Conservation (phyloP, 1,140 invertebrate species). For the Lasioglossum baleicum region DNA sequence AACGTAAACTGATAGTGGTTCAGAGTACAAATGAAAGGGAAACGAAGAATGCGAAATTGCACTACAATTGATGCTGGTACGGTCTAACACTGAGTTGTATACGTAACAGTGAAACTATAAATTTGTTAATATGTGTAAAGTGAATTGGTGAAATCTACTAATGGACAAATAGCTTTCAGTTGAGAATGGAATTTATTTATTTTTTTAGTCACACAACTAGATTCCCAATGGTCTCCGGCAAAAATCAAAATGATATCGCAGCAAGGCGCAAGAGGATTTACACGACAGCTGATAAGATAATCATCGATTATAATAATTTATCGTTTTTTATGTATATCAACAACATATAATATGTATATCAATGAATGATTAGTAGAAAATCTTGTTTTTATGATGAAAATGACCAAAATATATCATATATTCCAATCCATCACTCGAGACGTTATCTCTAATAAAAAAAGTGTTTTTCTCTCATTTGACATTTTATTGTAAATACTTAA, state of each 20-base stretch:
- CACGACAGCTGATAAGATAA: slow-evolving; percentile 4
- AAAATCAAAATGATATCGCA: slow-evolving; percentile 39
- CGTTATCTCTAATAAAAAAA: slow-evolving; percentile 10
- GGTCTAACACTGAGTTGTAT: slow-evolving; percentile 35
- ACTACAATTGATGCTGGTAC: slow-evolving; percentile 24
- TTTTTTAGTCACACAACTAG: slow-evolving; percentile 39
- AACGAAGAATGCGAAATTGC: slow-evolving; percentile 31
- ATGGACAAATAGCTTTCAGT: slow-evolving; percentile 23
- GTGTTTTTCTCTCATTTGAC: slow-evolving; percentile 2
- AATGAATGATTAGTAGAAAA: slow-evolving; percentile 34
- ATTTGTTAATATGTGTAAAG: slow-evolving; percentile 42
- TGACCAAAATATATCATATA: slow-evolving; percentile 45
- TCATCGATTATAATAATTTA: slow-evolving; percentile 36
- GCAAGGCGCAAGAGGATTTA: slow-evolving; percentile 16
- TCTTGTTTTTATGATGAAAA: slow-evolving; percentile 42
- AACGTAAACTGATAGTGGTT: slow-evolving; percentile 34
- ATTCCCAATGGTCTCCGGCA: slow-evolving; percentile 27
- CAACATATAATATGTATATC: slow-evolving; percentile 19
- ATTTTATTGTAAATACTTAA: slow-evolving; percentile 2
- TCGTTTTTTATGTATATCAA: slow-evolving; percentile 25
- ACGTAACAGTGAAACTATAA: slow-evolving; percentile 32
- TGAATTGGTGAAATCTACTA: slow-evolving; percentile 16
- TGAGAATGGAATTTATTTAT: slow-evolving; percentile 43
- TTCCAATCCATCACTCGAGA: slow-evolving; percentile 12
- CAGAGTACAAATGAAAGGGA: slow-evolving; percentile 36